phyloP scores from a whole-genome alignment of 2,888 invertebrate genomes.

The Dicranocentrus wangi region DNA sequence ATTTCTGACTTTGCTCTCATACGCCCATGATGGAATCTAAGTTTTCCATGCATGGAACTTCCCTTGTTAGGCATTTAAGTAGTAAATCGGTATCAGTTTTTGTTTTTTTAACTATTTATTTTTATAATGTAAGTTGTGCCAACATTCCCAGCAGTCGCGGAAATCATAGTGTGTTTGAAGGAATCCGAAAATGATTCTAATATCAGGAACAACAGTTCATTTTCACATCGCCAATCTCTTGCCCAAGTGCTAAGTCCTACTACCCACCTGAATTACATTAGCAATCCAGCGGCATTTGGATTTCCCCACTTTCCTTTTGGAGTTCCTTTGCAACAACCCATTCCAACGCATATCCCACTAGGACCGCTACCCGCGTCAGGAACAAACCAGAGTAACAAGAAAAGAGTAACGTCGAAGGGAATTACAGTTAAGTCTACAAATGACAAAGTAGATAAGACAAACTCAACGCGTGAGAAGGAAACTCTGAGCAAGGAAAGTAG shows the following conservation, averaged over 20 bases:
- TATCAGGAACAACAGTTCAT: no score
- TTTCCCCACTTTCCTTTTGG: constrained; percentile 19
- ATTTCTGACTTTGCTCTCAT: constrained; percentile 50
- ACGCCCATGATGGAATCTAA: constrained; percentile 31
- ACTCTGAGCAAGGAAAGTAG: constrained; percentile 29
- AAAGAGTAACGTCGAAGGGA: neutral
- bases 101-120: constrained; percentile 15
- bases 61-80: constrained; percentile 21
- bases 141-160: constrained; percentile 8
- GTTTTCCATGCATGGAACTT: constrained; percentile 19
- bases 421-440: neutral
- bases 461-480: constrained; percentile 4
- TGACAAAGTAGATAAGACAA: neutral
- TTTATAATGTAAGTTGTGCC: constrained; percentile 35
- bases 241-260: neutral
- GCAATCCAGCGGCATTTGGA: constrained; percentile 9
- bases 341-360: neutral
- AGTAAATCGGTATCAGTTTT: constrained; percentile 12
- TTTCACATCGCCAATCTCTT: constrained; percentile 22
- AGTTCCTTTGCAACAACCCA: neutral
- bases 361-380: no score
- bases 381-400: no score
- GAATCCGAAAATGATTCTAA: constrained; percentile 10
- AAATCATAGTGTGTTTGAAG: neutral
- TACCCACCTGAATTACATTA: constrained; percentile 3